Evolutionary conservation across 2,797 vertebrate genomes (phyloP).

Genomic region (Glossophaga mutica): DNA sequence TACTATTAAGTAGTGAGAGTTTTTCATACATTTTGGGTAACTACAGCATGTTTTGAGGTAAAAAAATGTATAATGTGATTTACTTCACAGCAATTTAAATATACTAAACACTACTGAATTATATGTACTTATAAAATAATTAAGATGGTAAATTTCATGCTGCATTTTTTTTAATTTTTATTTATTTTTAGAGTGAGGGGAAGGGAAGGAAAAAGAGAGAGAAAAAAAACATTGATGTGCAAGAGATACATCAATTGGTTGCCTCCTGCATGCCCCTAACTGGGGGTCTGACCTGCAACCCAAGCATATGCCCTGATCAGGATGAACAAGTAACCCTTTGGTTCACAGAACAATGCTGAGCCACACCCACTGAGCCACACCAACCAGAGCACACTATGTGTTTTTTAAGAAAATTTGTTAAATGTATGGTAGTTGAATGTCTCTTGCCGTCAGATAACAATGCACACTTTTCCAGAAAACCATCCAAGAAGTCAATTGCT

Average conservation of each 20-base stretch:
- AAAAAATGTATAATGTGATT: background rate
- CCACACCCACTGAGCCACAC: no score
- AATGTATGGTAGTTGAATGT: background rate
- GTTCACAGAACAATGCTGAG: no score
- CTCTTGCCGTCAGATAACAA: background rate
- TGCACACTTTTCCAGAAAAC: background rate
- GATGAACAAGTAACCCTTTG: no score
- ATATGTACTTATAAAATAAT: background rate
- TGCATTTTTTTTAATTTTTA: background rate
- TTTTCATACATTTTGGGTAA: background rate
- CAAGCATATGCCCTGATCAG: no score
- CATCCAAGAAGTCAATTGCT: constrained; percentile 12
- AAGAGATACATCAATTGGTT: no score
- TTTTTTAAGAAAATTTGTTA: background rate
- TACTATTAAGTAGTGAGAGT: background rate
- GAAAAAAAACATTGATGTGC: no score
- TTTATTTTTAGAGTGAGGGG: no score
- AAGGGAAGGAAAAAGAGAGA: no score
- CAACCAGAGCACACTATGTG: no score
- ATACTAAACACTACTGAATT: background rate
- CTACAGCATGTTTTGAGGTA: background rate
- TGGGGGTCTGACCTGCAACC: no score
- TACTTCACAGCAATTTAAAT: background rate
- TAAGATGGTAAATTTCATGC: background rate
- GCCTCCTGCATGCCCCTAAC: no score